These are phyloP conservation scores for Aricia agestis DNA, from an alignment of 1,140 invertebrate genomes.

Conservation along the genomic window DNA sequence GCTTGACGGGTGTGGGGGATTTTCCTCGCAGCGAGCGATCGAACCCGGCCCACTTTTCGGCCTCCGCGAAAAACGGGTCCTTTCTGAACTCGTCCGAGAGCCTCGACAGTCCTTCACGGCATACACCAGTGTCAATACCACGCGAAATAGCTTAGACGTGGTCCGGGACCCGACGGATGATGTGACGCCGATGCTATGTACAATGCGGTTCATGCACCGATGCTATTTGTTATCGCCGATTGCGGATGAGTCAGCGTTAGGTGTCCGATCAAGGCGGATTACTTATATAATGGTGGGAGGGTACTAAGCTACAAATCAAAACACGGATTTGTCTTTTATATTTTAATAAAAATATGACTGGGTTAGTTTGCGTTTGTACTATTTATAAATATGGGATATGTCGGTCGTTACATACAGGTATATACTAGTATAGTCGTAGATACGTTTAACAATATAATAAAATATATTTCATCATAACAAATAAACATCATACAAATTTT, in stretches of 20 bases:
- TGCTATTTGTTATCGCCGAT: conserved; percentile 15
- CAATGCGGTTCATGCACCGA: conserved; percentile 64
- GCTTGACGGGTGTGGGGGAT: conserved; percentile 82
- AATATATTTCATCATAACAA: conserved; percentile 19
- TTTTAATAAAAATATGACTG: conserved; percentile 67
- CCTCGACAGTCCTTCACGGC: conserved; percentile 65
- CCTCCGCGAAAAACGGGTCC: conserved; percentile 73
- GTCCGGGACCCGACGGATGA: background rate
- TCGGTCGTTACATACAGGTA: conserved; percentile 24
- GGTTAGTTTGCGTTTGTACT: conserved; percentile 67
- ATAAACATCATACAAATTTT: conserved; percentile 19
- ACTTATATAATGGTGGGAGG: conserved; percentile 42
- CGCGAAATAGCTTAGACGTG: conserved; percentile 31
- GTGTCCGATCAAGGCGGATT: conserved; percentile 23
- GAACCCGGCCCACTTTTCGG: conserved; percentile 72
- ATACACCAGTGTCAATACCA: conserved; percentile 67
- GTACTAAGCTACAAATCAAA: conserved; percentile 74
- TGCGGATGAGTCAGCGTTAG: conserved; percentile 14
- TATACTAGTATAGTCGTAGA: conserved; percentile 35
- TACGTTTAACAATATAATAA: conserved; percentile 27
- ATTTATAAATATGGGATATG: conserved; percentile 44
- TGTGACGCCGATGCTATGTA: conserved; percentile 55
- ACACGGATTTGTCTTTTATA: conserved; percentile 69
- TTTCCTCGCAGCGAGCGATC: conserved; percentile 74
- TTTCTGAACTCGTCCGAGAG: conserved; percentile 67